A percentile compares a stretch with the other conserved stretches of the same genome.
Conservation (phyloP, 2,797 vertebrate genomes). For the Anabas testudineus region DNA sequence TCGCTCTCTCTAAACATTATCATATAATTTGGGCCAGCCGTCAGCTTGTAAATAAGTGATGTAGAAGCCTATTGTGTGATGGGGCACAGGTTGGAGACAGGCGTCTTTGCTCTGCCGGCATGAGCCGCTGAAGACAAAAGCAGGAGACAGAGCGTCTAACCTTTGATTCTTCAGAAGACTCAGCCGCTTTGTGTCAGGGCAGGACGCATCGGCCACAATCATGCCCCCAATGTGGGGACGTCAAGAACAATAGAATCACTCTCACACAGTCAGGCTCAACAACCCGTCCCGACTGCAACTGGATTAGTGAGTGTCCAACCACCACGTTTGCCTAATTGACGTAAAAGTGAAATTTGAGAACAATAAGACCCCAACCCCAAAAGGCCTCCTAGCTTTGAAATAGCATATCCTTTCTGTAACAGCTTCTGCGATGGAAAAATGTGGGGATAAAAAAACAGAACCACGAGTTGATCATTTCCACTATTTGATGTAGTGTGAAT, state of each 20-base stretch:
- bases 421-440: slow-evolving; percentile 36
- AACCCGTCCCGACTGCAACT: slow-evolving; percentile 67
- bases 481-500: slow-evolving; percentile 38
- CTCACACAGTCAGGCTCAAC: slow-evolving; percentile 68
- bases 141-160: slow-evolving; percentile 87
- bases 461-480: background rate
- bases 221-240: slow-evolving; percentile 77
- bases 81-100: slow-evolving; percentile 85
- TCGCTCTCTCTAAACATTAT: slow-evolving; percentile 78
- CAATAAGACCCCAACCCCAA: slow-evolving; percentile 60
- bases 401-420: slow-evolving; percentile 43
- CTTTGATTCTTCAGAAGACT: slow-evolving; percentile 86
- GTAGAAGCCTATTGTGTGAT: slow-evolving; percentile 84
- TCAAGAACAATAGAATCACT: slow-evolving; percentile 80
- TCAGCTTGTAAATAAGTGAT: slow-evolving; percentile 87
- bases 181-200: slow-evolving; percentile 76
- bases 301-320: slow-evolving; percentile 81
- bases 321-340: slow-evolving; percentile 80
- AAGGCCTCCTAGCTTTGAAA: slow-evolving; percentile 58
- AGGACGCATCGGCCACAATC: slow-evolving; percentile 79
- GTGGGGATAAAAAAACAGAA: slow-evolving; percentile 13
- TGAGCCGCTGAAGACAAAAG: slow-evolving; percentile 83
- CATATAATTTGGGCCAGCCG: slow-evolving; percentile 81
- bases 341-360: slow-evolving; percentile 80
- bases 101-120: slow-evolving; percentile 82